Conservation (phyloP, 1,140 invertebrate genomes). For the Nasonia vitripennis region DNA sequence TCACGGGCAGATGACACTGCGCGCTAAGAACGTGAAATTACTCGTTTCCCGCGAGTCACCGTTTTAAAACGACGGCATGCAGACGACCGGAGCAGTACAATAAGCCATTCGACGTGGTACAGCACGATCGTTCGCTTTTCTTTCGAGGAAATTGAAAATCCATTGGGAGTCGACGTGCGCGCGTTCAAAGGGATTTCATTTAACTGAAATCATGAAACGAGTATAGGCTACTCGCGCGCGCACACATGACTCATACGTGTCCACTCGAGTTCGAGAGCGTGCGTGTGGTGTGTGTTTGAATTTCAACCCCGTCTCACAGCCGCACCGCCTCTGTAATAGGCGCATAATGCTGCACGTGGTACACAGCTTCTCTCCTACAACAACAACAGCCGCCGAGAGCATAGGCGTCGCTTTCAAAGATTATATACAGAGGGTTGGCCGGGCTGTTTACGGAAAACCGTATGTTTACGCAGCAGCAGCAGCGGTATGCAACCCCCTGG, state of each 20-base stretch:
- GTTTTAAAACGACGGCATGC: slow-evolving; percentile 41
- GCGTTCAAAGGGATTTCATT: background rate
- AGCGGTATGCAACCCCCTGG: background rate
- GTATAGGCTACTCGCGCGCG: background rate
- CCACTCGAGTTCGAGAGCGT: slow-evolving; percentile 55
- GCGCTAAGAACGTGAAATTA: slow-evolving; percentile 55
- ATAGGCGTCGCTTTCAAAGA: background rate
- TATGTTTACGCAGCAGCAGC: background rate
- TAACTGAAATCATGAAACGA: background rate
- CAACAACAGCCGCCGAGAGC: slow-evolving; percentile 6
- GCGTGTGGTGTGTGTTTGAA: background rate
- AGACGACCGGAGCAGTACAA: background rate
- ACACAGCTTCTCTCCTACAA: background rate
- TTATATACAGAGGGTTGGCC: background rate
- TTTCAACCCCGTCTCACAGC: background rate
- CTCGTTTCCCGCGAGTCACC: slow-evolving; percentile 54
- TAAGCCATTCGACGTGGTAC: background rate
- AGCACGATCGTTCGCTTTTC: background rate
- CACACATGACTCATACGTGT: slow-evolving; percentile 33
- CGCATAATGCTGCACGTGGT: background rate
- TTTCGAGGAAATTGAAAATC: background rate
- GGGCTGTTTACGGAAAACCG: background rate
- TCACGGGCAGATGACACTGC: slow-evolving; percentile 50
- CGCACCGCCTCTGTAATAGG: background rate
- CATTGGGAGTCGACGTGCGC: background rate